A percentile compares a stretch with the other conserved stretches of the same genome.
Conservation (phyloP, 2,113 vertebrate genomes). For the Stegastes partitus region DNA sequence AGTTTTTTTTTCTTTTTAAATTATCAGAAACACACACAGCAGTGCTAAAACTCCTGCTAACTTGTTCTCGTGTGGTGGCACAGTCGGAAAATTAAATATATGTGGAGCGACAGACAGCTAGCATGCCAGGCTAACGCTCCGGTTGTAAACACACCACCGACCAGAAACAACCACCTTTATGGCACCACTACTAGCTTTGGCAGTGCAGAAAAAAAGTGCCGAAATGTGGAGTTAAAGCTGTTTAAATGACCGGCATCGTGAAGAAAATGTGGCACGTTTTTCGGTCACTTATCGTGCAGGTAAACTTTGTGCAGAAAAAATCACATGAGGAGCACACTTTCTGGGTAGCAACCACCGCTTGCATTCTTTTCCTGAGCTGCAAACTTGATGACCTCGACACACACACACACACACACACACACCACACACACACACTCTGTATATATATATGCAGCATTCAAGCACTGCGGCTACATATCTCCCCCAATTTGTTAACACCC, state of each 20-base stretch:
- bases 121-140: constrained; percentile 48
- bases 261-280: neutral
- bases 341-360: constrained; percentile 32
- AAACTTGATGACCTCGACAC: constrained; percentile 53
- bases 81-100: neutral
- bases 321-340: constrained; percentile 21
- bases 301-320: constrained; percentile 47
- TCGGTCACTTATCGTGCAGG: neutral
- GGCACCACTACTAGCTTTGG: too few relatives aligned
- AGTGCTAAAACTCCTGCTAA: constrained; percentile 28
- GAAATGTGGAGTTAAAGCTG: constrained; percentile 5
- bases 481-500: constrained; percentile 64
- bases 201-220: constrained; percentile 18
- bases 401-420: neutral
- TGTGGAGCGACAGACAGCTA: constrained; percentile 17
- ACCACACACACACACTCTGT: too few relatives aligned
- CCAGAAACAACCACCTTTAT: too few relatives aligned
- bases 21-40: neutral
- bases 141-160: neutral
- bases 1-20: constrained; percentile 7
- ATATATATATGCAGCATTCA: neutral
- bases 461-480: constrained; percentile 24
- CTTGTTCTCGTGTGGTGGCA: neutral
- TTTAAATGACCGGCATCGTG: too few relatives aligned
- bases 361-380: constrained; percentile 41